Evolutionary conservation across 2,888 invertebrate genomes (phyloP).

Genomic region (Strigamia maritima): DNA sequence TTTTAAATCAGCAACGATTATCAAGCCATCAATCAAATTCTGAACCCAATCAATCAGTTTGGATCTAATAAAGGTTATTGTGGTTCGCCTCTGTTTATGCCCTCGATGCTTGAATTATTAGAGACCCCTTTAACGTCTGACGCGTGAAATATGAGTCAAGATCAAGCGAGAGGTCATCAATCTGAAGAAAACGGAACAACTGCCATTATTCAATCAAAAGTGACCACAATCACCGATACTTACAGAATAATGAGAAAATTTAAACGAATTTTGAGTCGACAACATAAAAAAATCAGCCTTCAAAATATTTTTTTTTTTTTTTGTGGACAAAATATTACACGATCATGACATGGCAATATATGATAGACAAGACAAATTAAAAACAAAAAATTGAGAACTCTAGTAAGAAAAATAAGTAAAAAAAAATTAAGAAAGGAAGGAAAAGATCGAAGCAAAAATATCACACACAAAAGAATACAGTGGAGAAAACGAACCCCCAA

Average conservation of each 20-base stretch:
- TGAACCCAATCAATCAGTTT: slow-evolving; percentile 12
- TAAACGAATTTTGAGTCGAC: not conserved
- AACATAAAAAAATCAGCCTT: not conserved
- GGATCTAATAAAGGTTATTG: not conserved
- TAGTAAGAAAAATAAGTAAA: not conserved
- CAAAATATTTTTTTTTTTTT: not conserved
- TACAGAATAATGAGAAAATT: not conserved
- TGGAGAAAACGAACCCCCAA: not conserved
- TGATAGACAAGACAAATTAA: slow-evolving; percentile 27
- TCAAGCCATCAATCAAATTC: slow-evolving; percentile 25
- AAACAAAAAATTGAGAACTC: not conserved
- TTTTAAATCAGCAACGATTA: slow-evolving; percentile 23
- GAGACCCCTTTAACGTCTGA: slow-evolving; percentile 6
- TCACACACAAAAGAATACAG: slow-evolving; percentile 32
- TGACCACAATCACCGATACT: not conserved
- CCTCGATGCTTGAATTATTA: slow-evolving; percentile 16
- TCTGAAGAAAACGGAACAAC: not conserved
- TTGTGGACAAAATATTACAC: not conserved
- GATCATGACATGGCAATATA: not conserved
- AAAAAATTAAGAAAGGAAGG: slow-evolving; percentile 20
- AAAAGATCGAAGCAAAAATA: slow-evolving; percentile 32
- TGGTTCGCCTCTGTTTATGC: not conserved
- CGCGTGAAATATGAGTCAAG: slow-evolving; percentile 30
- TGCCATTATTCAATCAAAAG: slow-evolving; percentile 22
- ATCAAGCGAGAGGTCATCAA: slow-evolving; percentile 19